Conservation (phyloP, 2,113 vertebrate genomes). For the Elaphurus davidianus region DNA sequence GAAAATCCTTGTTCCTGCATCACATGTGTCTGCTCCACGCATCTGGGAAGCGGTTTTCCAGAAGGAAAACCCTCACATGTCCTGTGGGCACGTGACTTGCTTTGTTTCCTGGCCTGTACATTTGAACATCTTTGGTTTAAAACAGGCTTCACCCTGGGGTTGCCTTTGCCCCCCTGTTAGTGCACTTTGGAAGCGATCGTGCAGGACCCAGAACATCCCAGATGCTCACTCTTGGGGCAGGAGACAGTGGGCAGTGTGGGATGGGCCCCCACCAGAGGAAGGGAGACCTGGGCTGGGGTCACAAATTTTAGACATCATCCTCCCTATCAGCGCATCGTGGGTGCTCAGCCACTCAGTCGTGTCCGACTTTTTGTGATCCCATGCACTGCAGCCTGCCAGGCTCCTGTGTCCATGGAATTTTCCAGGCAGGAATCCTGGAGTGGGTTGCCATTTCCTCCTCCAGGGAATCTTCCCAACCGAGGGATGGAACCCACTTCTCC, state of each 20-base stretch:
- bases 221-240: neutral
- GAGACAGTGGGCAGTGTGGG: no score
- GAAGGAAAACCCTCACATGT: neutral
- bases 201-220: accelerated
- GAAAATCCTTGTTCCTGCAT: neutral
- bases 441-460: neutral
- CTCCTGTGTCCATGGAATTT: neutral
- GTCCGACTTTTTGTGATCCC: neutral
- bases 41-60: neutral
- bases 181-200: neutral
- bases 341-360: accelerated
- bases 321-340: neutral
- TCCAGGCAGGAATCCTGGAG: neutral
- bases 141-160: neutral
- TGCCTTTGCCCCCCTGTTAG: neutral
- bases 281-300: neutral
- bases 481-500: neutral
- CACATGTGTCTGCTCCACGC: neutral
- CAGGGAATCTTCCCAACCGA: neutral
- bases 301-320: neutral
- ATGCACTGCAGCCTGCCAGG: accelerated
- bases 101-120: neutral
- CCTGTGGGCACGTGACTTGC: neutral
- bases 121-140: neutral
- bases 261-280: neutral